phyloP scores from a whole-genome alignment of 1,140 invertebrate species.

The Bombus affinis region DNA sequence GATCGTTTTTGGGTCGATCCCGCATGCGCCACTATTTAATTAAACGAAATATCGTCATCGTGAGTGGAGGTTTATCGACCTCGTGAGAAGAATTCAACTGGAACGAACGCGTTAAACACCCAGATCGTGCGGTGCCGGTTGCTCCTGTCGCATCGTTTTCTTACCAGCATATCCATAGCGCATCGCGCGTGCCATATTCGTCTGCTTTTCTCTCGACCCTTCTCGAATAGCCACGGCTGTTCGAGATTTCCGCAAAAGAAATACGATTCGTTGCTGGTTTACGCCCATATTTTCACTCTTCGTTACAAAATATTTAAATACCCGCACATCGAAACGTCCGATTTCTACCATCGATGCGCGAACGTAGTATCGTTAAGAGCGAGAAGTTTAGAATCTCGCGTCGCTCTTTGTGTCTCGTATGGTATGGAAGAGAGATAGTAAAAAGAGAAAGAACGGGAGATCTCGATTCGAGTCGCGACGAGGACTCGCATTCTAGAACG shows the following conservation, averaged over 20 bases:
- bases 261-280: too few species aligned
- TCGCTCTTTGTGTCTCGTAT: too few species aligned
- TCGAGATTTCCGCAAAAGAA: background rate
- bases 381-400: background rate
- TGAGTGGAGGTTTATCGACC: conserved; percentile 15
- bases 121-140: background rate
- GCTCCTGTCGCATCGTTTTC: conserved; percentile 4
- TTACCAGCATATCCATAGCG: conserved; percentile 5
- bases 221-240: background rate
- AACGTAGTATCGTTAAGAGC: background rate
- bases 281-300: background rate
- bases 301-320: background rate
- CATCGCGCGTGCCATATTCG: too few species aligned
- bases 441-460: conserved; percentile 45
- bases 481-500: background rate
- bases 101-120: background rate
- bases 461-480: background rate
- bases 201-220: background rate
- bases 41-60: background rate
- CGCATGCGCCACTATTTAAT: conserved; percentile 21
- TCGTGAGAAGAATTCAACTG: conserved; percentile 28
- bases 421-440: background rate
- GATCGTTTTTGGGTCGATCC: conserved; percentile 36
- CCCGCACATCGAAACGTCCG: too few species aligned
- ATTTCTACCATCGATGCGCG: background rate